Conservation (phyloP, 2,888 invertebrate genomes). For the Pocota personata region DNA sequence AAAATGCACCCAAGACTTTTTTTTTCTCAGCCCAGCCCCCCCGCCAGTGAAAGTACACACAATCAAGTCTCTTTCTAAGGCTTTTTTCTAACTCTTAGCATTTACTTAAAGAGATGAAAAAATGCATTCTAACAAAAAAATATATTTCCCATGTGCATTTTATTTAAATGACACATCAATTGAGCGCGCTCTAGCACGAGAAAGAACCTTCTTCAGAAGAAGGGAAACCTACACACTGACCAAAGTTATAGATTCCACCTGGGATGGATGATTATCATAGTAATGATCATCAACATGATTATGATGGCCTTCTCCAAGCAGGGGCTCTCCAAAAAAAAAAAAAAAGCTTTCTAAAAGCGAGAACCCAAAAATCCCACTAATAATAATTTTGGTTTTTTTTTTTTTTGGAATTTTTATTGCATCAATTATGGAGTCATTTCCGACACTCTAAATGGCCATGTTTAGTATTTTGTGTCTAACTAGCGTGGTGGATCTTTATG, state of each 20-base stretch:
- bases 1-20: neutral
- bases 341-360: slow-evolving; percentile 52
- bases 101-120: slow-evolving; percentile 21
- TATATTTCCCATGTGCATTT: slow-evolving; percentile 23
- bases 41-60: slow-evolving; percentile 47
- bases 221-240: slow-evolving; percentile 25
- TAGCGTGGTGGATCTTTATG: slow-evolving; percentile 33
- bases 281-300: slow-evolving; percentile 58
- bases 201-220: slow-evolving; percentile 25
- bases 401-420: slow-evolving; percentile 62
- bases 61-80: slow-evolving; percentile 25
- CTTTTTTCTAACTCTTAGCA: neutral
- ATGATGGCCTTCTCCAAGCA: slow-evolving; percentile 37
- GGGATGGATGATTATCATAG: slow-evolving; percentile 51
- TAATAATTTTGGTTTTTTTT: slow-evolving; percentile 41
- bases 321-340: slow-evolving; percentile 17
- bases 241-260: slow-evolving; percentile 19
- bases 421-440: slow-evolving; percentile 69
- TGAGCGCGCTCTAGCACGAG: neutral
- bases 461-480: slow-evolving; percentile 51
- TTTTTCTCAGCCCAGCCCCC: neutral
- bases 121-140: slow-evolving; percentile 36
- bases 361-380: slow-evolving; percentile 7
- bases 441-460: slow-evolving; percentile 59
- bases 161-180: slow-evolving; percentile 53